Base-by-base conservation (phyloP, 1,140 invertebrate genomes). In the Drosophila kohkoa region DNA sequence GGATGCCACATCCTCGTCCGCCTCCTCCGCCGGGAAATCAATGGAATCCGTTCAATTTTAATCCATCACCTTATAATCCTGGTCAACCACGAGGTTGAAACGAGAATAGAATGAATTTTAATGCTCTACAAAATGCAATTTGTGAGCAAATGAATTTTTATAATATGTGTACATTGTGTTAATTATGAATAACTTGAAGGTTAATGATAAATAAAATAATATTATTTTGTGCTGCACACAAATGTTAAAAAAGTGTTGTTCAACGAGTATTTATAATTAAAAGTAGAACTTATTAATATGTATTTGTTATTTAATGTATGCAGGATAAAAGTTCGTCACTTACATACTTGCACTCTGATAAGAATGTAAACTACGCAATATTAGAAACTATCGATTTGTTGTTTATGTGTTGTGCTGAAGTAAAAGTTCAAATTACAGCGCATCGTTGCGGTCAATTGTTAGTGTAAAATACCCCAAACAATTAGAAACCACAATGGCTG, bases 381-480 rank as follows among this genome's bases (percentile, higher is more conserved):
- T 52, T 41, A 3, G 3, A 51, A 77, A 60, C 35, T 73, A 75
- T 77, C 48, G 59, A 75, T 69, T 68, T 38, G n/a, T 11, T 64
- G 62, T 71, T 43, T 38, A 54, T 10, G 32, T 77, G 11, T 41
- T 52, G 30, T 13, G 58, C 11, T 46, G 1, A 32, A 51, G 25
- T 41, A 70, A 63, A 75, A 81, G 75, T 82, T 72, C 48, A 75
- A 88, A 80, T 82, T 87, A 80, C 82, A 73, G 74, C 82, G 79
- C 82, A 86, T 87, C 78, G 79, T 74, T 88, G 82, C 65, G 69
- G 83, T 82, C 83, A 88, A 87, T 87, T 88, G 79, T 80, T 87
- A 87, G 82, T 77, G 83, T 86, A 82, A 87, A 87, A 87, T 88
- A 77, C 82, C 77, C 83, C 72, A 87, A 87, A 88, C 83, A 87